Percentiles rank a stretch among this genome's conserved stretches.
These are phyloP conservation scores for Melanotaenia duboulayi DNA, from an alignment of 2,113 vertebrate genomes.

Conservation along the genomic window DNA sequence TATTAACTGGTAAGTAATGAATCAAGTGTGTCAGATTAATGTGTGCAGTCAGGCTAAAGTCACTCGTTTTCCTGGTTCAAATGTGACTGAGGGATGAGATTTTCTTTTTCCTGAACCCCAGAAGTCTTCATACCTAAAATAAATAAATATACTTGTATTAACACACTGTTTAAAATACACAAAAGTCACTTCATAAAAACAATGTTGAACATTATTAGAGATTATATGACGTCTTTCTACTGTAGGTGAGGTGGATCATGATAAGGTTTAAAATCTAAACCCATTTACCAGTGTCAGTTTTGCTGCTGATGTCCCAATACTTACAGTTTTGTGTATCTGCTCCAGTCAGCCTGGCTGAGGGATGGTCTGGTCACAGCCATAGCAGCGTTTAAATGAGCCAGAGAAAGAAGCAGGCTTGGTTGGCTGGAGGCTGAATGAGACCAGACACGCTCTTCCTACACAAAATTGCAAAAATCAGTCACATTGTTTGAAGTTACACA, in stretches of 20 bases:
- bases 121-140: constrained; percentile 89
- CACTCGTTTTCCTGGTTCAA: constrained; percentile 90
- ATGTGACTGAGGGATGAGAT: constrained; percentile 71
- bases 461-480: constrained; percentile 1
- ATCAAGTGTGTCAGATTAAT: background rate
- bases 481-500: background rate
- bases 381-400: constrained; percentile 86
- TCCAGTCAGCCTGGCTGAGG: constrained; percentile 90
- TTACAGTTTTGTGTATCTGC: constrained; percentile 90
- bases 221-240: background rate
- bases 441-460: constrained; percentile 42
- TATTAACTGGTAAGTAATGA: constrained; percentile 4
- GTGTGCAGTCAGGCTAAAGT: constrained; percentile 87
- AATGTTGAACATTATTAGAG: too few species aligned
- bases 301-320: constrained; percentile 56
- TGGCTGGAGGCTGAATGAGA: constrained; percentile 76
- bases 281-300: background rate
- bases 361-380: constrained; percentile 87
- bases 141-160: constrained; percentile 20
- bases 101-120: constrained; percentile 83
- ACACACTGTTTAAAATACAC: background rate
- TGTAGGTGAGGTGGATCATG: too few species aligned
- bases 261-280: background rate
- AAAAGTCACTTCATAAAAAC: too few species aligned
- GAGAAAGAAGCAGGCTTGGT: constrained; percentile 80